Evolutionary conservation across 2,888 invertebrate species (phyloP), one percentile per base, ranked within the genome.

Genomic region (Ectropis crepuscularia): DNA sequence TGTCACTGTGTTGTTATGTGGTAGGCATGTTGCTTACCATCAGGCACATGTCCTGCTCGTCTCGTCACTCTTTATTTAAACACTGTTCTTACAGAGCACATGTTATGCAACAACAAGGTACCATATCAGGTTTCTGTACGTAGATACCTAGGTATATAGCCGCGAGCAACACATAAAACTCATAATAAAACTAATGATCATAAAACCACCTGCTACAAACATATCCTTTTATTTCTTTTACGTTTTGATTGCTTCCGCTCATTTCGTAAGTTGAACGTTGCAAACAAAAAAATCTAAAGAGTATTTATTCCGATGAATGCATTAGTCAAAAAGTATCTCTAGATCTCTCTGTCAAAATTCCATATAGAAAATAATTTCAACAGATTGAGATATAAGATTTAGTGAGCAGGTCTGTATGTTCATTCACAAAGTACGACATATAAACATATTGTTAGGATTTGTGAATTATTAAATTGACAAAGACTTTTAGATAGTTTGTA

Each of bases 291-390:
- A 59, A 64, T 66, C 66, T 51, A 53, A 57, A 53, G 53, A 66
- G 38, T 47, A 46, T 55, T 66, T 68, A 57, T 58, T 65, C 58
- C 65, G 60, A 60, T 68, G 72, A 74, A 72, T 79, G 70, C 81
- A 83, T 86, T 85, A 85, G 79, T 83, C 81, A 76, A 71, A 74
- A 73, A 75, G 68, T 76, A 77, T 75, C 78, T 77, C 64, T 71
- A 69, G 71, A 87, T 87, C 84, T 82, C 73, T 67, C 57, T 73
- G 78, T 80, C 80, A 65, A 73, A 80, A 82, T 79, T 80, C 76
- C 74, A 71, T 77, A 75, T 77, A 82, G 54, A 63, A n/a, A 60
- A 63, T 62, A 67, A 49, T 41, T 58, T 57, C 38, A 10, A n/a
- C 37, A 43, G 11, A 47, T 12, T 28, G 16, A 28, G 16, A 28